Evolutionary conservation across 2,113 vertebrate species (phyloP).

Genomic region (Pipra filicauda): DNA sequence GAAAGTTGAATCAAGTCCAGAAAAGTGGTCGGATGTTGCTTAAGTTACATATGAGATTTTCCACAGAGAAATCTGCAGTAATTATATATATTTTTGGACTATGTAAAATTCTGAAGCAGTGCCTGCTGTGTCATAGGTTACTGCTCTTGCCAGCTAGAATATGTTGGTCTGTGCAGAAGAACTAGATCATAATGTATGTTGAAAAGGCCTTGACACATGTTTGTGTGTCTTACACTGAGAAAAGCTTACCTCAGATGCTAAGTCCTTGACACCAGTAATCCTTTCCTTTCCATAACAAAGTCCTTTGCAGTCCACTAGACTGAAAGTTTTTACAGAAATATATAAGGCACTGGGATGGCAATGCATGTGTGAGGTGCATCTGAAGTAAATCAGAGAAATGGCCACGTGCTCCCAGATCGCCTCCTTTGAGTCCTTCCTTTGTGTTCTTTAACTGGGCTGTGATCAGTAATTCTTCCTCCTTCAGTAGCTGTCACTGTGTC

Average conservation of each 20-base stretch:
- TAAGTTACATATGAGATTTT: neutral
- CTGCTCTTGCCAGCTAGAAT: neutral
- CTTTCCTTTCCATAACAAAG: neutral
- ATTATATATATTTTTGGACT: neutral
- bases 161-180: neutral
- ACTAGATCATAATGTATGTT: neutral
- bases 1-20: neutral
- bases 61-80: neutral
- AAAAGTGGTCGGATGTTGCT: neutral
- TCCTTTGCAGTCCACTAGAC: neutral
- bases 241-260: neutral
- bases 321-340: neutral
- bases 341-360: neutral
- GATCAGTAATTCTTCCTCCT: neutral
- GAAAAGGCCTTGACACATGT: neutral
- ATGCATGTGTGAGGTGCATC: neutral
- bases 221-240: neutral
- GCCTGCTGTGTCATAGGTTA: neutral
- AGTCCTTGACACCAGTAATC: neutral
- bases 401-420: neutral
- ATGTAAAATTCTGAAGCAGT: neutral
- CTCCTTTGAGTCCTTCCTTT: neutral
- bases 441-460: neutral
- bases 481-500: neutral
- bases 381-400: neutral